These are phyloP conservation scores for Drosophila multiciliata DNA, from an alignment of 2,888 invertebrate genomes.

Conservation along the genomic window DNA sequence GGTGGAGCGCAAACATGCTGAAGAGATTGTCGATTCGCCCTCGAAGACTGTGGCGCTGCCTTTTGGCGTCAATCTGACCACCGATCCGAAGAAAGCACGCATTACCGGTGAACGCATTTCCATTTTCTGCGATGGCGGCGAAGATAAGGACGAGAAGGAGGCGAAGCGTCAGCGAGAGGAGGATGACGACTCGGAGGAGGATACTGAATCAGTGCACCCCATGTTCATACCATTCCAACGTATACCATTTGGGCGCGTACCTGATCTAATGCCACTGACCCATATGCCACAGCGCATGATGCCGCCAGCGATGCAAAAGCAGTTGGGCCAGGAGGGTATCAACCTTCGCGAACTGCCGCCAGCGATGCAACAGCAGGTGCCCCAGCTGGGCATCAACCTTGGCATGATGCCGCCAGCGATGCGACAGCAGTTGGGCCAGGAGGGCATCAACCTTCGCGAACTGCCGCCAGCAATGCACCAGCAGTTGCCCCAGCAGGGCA, in stretches of 20 bases:
- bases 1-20: constrained; percentile 93
- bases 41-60: constrained; percentile 88
- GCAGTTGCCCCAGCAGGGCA: no score
- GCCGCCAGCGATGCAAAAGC: constrained; percentile 81
- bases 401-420: constrained; percentile 81
- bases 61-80: constrained; percentile 89
- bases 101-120: constrained; percentile 94
- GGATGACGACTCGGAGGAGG: constrained; percentile 82
- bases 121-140: constrained; percentile 94
- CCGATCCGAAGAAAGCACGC: constrained; percentile 90
- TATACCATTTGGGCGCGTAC: constrained; percentile 86
- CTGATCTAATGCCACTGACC: constrained; percentile 86
- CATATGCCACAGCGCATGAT: constrained; percentile 85
- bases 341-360: constrained; percentile 62
- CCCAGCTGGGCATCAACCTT: background rate
- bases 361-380: constrained; percentile 42
- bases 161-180: constrained; percentile 76
- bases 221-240: constrained; percentile 85
- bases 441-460: background rate
- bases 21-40: constrained; percentile 92
- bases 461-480: background rate
- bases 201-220: constrained; percentile 84
- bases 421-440: constrained; percentile 71
- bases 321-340: constrained; percentile 46
- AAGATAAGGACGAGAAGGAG: constrained; percentile 77